Base-by-base conservation (phyloP, 1,140 invertebrate genomes). In the Tigriopus japonicus region DNA sequence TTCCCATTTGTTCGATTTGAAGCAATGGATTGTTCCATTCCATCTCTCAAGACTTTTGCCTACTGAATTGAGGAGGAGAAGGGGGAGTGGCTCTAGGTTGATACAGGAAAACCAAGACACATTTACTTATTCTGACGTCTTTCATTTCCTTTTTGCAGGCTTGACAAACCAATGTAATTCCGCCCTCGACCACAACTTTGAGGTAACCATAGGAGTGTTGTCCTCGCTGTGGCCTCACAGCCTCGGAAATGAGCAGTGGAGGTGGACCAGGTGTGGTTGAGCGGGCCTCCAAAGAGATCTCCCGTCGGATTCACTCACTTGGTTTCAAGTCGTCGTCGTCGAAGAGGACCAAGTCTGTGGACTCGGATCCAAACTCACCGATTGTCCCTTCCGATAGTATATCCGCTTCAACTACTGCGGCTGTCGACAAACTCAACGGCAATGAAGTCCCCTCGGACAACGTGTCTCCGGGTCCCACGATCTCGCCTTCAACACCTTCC, bases 281-380 rank as follows among this genome's bases (percentile, higher is more conserved):
- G 56, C 23, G 56, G 42, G 56, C 56, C n/a, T 58, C 56, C 17
- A 58, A 58, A 42, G 56, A 58, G 40, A 35, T 58, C n/a, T 58
- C 56, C n/a, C 23, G 56, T n/a, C 56, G 56, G 28, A 41, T 58
- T 28, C 40, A 17, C 15, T 58, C 56, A 17, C 40, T 58, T 12
- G 56, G 23, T 13, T 23, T 41, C 56, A 28, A 42, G 15, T 40
- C 56, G 51, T 17, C n/a, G 6, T 49, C 45, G 3, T 17, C n/a
- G 3, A 49, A 49, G 10, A 2, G 21, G 45, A 21, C n/a, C n/a
- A 35, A 35, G 28, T 35, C 28, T 3, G 28, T 35, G 28, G 28
- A 35, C 28, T 35, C 28, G 28, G 28, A 35, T 35, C 28, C 28
- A 35, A 35, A 35, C 28, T 35, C 28, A 3, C 28, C 28, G 3